Base-by-base conservation (phyloP, 2,797 vertebrate genomes). In the Microchirus variegatus region DNA sequence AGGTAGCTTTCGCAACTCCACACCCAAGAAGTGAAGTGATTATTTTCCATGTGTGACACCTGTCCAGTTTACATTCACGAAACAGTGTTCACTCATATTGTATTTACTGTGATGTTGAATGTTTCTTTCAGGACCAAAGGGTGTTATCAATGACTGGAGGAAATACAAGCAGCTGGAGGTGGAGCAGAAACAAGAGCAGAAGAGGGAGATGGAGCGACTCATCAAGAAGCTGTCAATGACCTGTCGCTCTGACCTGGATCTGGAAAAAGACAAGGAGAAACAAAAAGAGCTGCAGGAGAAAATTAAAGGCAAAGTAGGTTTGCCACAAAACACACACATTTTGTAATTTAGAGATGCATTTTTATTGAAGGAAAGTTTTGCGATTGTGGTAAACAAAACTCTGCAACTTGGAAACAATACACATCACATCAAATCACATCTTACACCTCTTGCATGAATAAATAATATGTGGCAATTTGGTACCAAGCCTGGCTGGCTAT, bases 141-240 rank as follows among this genome's bases (percentile, higher is more conserved):
- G 97, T 4, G 97, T 99, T 68, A 96, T 99, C 70, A 97, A 99
- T 18, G 97, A 99, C 84, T 99, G 97, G 97, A 87, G 98, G 40
- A 96, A 97, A 61, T 99, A 94, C 78, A 99, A 99, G 71, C 96
- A 99, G 78, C 79, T 99, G 90, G 96, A 99, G 76, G 97, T 95
- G 0, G 98, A 99, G 70, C 98, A 99, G 78, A 92, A 92, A 66
- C 94, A 95, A 67, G 97, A 98, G 82, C 97, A 99, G 83, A 94
- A 96, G 78, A 91, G 89, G 36, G 98, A 99, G 87, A 97, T 99
- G 97, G 96, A 98, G 43, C 78, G 93, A 42, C 93, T 99, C 51
- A 96, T 99, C 19, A 96, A 96, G 85, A 98, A 95, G 75, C 89
- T 99, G 16, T 96, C 97, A 0, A 91, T 99, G 95, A 97, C 93